Base-by-base conservation (phyloP, 64 coral and sea anemone species). In the Astreopora myriophthalma region DNA sequence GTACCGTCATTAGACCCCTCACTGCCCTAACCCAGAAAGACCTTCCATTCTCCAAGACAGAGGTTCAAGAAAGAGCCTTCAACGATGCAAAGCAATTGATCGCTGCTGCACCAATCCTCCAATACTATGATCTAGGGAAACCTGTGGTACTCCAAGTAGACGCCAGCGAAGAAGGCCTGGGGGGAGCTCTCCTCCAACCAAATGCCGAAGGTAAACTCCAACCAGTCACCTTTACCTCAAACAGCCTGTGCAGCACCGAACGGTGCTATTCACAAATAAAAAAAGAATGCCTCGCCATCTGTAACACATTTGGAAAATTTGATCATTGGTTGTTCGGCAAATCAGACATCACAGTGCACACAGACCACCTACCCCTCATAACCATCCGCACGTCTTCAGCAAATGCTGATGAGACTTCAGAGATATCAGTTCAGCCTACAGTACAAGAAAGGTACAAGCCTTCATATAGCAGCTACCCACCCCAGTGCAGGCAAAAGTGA, bases 31-130 rank as follows among this genome's bases (percentile, higher is more conserved):
- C 61, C 34, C 75, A 80, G 20, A 7, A 94, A 1, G 77, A 7
- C 17, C 70, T 95, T 1, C 34, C 71, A 8, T 85, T 72, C 38
- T 76, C 46, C 30, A 76, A 71, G 93, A 86, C 88, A 2, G 29
- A 61, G 37, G 48, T 31, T 11, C 88, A 95, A 27, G 88, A 90
- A 16, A 63, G 44, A 51, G 93, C 88, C 0, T 91, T 95, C 82
- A 79, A 72, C 19, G 90, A 95, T 69, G 93, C 87, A 24, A 95
- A 95, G 67, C 63, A 86, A 25, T 22, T 86, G 60, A 95, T 90
- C 1, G 58, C 93, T 10, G 75, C 80, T 77, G 48, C 87, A 31
- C 93, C 87, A 71, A 49, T 79, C 9, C 24, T 95, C 2, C 26
- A 33, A n/a, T 86, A 86, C 8, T 95, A 95, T 26, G 51, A 95